phyloP scores from a whole-genome alignment of 2,113 vertebrate genomes.

The Mastomys natalensis region DNA sequence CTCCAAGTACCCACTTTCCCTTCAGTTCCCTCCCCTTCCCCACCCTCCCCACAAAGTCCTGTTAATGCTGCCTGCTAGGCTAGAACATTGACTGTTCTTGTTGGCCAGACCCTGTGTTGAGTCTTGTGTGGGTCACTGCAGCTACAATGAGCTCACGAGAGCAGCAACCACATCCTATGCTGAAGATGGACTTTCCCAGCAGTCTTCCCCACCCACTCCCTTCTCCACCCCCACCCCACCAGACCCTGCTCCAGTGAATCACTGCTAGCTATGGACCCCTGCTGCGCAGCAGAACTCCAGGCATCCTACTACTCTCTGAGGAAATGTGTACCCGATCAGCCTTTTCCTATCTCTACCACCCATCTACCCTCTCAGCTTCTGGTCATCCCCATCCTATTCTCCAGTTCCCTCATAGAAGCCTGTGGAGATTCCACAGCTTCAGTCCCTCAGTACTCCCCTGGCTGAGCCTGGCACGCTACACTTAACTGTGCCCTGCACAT shows the following conservation, averaged over 20 bases:
- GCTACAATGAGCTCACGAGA: neutral
- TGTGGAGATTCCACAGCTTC: neutral
- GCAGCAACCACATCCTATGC: neutral
- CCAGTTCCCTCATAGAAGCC: neutral
- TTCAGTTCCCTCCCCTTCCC: neutral
- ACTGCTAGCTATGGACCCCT: neutral
- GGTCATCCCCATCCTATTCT: neutral
- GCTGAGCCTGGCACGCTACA: neutral
- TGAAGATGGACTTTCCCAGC: neutral
- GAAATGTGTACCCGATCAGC: neutral
- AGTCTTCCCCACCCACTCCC: neutral
- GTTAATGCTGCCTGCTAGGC: neutral
- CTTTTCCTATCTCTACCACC: neutral
- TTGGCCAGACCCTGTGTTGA: too few relatives aligned
- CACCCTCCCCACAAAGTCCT: neutral
- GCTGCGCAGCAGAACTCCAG: too few relatives aligned
- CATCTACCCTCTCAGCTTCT: neutral
- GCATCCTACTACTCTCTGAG: neutral
- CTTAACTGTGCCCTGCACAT: too few relatives aligned
- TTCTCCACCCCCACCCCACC: too few relatives aligned
- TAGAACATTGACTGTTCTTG: neutral
- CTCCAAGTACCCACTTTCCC: neutral
- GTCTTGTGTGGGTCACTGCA: neutral
- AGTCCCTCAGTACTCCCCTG: neutral
- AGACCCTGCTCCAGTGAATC: neutral